These are phyloP conservation scores for Dorcus hopei DNA, from an alignment of 2,888 invertebrate species.

Conservation along the genomic window DNA sequence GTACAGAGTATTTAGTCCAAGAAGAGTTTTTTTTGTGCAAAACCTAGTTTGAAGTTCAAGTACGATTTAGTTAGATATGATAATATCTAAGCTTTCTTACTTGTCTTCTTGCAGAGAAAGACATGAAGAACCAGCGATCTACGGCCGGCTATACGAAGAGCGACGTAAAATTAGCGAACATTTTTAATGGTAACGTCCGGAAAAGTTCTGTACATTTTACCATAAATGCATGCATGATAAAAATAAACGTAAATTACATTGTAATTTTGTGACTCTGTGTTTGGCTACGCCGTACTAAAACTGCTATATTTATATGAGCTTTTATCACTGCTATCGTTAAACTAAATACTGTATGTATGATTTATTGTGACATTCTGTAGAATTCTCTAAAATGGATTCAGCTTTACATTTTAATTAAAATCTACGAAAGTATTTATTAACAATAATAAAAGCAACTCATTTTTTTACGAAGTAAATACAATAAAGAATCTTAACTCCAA, in stretches of 20 bases:
- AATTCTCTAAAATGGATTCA: no score
- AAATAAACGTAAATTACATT: constrained; percentile 1
- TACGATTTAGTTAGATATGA: no score
- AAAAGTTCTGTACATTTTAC: constrained; percentile 1
- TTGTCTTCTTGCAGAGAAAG: constrained; percentile 11
- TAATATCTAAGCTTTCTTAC: constrained; percentile 6
- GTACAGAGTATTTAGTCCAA: no score
- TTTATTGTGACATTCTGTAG: no score
- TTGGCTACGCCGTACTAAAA: not conserved
- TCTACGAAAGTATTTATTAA: no score
- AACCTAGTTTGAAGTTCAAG: no score
- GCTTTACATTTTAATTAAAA: no score
- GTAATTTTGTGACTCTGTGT: constrained; percentile 4
- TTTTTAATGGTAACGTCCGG: constrained; percentile 12
- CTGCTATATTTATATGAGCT: constrained; percentile 7
- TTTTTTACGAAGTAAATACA: no score
- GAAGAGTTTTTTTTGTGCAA: no score
- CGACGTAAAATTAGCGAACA: constrained; percentile 12
- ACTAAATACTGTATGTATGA: not conserved
- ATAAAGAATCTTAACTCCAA: not conserved
- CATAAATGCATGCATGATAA: constrained; percentile 5
- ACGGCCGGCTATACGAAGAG: constrained; percentile 6
- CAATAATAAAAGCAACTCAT: no score
- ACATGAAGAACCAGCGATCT: constrained; percentile 7
- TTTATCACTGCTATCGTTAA: constrained; percentile 7